Evolutionary conservation across 2,888 invertebrate species (phyloP), one percentile per base, ranked within the genome.

Genomic region (Mimumesa dahlbomi): DNA sequence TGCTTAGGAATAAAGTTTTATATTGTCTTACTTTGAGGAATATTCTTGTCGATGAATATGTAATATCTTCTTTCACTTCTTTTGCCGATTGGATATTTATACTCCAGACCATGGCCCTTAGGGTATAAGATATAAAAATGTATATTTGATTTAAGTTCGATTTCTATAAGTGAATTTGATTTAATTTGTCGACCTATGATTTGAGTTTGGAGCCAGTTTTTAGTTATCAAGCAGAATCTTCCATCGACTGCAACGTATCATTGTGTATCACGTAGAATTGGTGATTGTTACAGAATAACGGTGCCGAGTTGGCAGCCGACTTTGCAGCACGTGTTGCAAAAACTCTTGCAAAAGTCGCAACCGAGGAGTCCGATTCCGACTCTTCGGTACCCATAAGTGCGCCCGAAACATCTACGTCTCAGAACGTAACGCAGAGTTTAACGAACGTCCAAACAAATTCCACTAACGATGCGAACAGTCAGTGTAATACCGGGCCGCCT

Each of bases 241-340:
- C 58, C 58, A 62, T 65, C 52, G 67, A 75, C 73, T 76, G 56
- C 68, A 69, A 82, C 78, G 59, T 83, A 82, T 82, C 83, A 77
- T 77, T 74, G 82, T 87, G 83, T 87, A 79, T 87, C 87, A 87
- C 79, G 82, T 71, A 87, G 86, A 76, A 84, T 76, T 85, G 84
- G 80, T 87, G 83, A 85, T 87, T 85, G 80, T 88, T 87, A 78
- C 86, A 89, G 89, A 83, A 85, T 70, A 81, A 77, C 56, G 81
- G 77, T 59, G 81, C 79, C 36, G 86, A 84, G 66, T 82, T 86
- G 74, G 85, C 88, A 50, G 89, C 89, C 34, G 88, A 88, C 59
- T 90, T 90, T 74, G 89, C 89, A 61, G 88, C 88, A 21, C 83
- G 83, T 3, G 90, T 90, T 19, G 85, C 88, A 22, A 87, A 88